These are phyloP conservation scores for Myxocyprinus asiaticus DNA, from an alignment of 2,113 vertebrate species.

Conservation along the genomic window DNA sequence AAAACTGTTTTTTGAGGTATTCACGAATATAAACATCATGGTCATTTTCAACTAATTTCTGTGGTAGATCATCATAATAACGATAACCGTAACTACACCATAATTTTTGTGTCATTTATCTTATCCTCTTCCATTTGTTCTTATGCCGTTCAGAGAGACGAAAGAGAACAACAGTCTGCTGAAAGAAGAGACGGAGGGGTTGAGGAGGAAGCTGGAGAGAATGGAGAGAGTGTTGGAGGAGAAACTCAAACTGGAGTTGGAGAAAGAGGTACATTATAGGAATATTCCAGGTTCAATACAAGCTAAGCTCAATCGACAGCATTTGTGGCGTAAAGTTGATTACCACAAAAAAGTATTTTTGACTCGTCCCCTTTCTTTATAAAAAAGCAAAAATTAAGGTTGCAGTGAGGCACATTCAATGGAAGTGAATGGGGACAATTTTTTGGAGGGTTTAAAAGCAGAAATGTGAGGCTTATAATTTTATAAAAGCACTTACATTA, in stretches of 20 bases:
- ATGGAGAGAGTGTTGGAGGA: slow-evolving; percentile 86
- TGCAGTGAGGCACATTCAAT: too few species aligned
- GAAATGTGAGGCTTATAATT: too few species aligned
- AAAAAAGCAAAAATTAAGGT: too few species aligned
- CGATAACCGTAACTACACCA: background rate
- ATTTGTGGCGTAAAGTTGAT: too few species aligned
- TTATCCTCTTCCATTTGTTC: background rate
- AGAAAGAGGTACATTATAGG: slow-evolving; percentile 82
- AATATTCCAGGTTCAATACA: too few species aligned
- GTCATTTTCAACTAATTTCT: background rate
- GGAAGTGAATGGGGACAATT: too few species aligned
- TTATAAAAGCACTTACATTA: too few species aligned
- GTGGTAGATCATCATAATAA: background rate
- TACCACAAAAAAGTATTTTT: too few species aligned
- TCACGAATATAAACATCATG: too few species aligned
- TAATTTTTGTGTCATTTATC: background rate
- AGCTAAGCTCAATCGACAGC: too few species aligned
- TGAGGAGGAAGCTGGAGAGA: slow-evolving; percentile 84
- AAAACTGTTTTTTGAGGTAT: slow-evolving; percentile 88
- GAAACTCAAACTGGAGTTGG: slow-evolving; percentile 82
- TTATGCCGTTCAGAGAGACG: slow-evolving; percentile 80
- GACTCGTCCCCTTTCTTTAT: too few species aligned
- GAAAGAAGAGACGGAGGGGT: slow-evolving; percentile 87
- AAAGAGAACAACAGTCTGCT: slow-evolving; percentile 88
- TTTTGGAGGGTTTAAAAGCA: too few species aligned